These are phyloP conservation scores for Phalacrocorax carbo DNA, from an alignment of 2,113 vertebrate species.

Conservation along the genomic window DNA sequence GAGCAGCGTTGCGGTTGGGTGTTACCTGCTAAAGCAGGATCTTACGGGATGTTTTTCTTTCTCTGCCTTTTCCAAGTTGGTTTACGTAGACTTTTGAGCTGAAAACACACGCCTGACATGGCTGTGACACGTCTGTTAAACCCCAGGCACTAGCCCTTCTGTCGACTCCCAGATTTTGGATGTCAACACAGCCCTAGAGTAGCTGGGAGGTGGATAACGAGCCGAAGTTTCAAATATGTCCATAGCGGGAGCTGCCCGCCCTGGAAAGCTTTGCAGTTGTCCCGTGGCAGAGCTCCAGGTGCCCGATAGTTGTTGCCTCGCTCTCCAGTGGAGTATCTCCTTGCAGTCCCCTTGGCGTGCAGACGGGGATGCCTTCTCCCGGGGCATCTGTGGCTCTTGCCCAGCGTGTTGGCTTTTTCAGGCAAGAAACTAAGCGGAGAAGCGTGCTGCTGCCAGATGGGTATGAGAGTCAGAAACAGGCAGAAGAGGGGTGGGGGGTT, in stretches of 20 bases:
- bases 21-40: not conserved
- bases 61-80: not conserved
- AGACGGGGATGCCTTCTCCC: not conserved
- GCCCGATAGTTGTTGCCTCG: not conserved
- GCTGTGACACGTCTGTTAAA: not conserved
- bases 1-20: not conserved
- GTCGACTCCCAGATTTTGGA: not conserved
- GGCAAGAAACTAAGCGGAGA: not conserved
- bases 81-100: not conserved
- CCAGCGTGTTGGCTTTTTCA: not conserved
- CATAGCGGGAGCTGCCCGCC: not conserved
- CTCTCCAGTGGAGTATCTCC: not conserved
- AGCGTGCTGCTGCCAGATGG: not conserved
- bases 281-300: not conserved
- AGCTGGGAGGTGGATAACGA: not conserved
- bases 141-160: not conserved
- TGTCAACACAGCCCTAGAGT: not conserved
- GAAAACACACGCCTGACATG: not conserved
- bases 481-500: not conserved
- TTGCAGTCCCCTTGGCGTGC: not conserved
- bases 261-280: not conserved
- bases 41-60: not conserved
- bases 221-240: not conserved
- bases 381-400: not conserved
- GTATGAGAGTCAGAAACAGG: not conserved